Evolutionary conservation across 2,888 invertebrate genomes (phyloP).

Genomic region (Julus scanicus): DNA sequence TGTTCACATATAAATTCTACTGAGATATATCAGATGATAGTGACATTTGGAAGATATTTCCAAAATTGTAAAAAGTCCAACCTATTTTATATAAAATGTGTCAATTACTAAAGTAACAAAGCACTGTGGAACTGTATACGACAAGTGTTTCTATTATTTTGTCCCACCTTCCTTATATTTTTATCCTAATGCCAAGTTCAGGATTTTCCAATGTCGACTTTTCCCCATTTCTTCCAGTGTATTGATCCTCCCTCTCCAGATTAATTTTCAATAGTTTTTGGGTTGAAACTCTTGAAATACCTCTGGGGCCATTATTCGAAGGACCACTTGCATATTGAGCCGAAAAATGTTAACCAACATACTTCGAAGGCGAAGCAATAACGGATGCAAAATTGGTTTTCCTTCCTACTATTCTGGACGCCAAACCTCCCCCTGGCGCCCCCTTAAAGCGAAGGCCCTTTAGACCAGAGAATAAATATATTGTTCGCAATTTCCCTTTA

Average conservation of each 20-base stretch:
- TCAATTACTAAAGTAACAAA: no score
- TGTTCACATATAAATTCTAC: no score
- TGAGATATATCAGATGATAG: no score
- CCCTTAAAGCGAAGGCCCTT: neutral
- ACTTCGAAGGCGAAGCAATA: slow-evolving; percentile 14
- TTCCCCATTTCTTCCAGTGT: neutral
- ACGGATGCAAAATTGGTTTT: slow-evolving; percentile 11
- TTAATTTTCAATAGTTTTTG: neutral
- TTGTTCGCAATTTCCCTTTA: slow-evolving; percentile 26
- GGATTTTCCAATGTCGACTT: neutral
- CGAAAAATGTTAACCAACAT: slow-evolving; percentile 9
- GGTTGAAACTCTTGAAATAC: neutral
- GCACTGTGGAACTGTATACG: no score
- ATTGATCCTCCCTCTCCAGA: neutral
- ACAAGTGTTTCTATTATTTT: no score
- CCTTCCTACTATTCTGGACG: neutral
- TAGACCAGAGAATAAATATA: neutral
- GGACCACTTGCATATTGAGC: neutral
- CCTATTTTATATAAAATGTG: no score
- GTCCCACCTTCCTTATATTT: neutral
- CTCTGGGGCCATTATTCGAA: slow-evolving; percentile 18
- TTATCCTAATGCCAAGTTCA: neutral
- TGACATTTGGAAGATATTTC: no score
- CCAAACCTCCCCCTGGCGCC: neutral
- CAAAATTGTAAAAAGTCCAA: no score